Evolutionary conservation across 2,113 vertebrate genomes (phyloP), one percentile per base, ranked within the genome.

Genomic region (Varanus komodoensis): DNA sequence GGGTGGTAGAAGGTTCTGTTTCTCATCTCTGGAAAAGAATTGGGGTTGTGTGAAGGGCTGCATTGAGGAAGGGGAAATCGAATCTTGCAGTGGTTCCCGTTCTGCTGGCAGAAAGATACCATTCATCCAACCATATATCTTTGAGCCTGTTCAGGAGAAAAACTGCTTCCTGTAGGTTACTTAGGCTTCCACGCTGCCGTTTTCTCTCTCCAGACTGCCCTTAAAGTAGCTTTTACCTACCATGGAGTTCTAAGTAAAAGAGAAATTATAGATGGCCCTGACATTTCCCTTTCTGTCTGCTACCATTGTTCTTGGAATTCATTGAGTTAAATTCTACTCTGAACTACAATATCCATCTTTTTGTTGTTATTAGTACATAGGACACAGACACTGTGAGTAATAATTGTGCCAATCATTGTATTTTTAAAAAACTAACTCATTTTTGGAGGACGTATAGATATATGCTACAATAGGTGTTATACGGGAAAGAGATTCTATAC

Each of bases 401-500:
- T 27, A 8, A 87, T 1, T 0, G 50, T 21, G 29, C 64, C n/a
- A 61, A 61, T 48, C 88, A 23, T 91, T 32, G 8, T 73, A 15
- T 38, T 5, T 88, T 25, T 88, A 92, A 67, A 29, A 50, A 82
- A 92, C 84, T 91, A 12, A 17, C 71, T 64, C 17, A 1, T 91
- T 32, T 92, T 82, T 82, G 34, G 89, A 32, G 1, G 1, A 34
- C 83, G 17, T 19, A 32, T 17, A 82, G 27, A 27, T 32, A 61
- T 38, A 64, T 29, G n/a, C 27, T 15, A 29, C 12, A 73, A 27
- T 38, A 61, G 27, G n/a, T 14, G 14, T 79, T 80, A 80, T 89
- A 57, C 81, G 48, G 50, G 27, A 90, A 78, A 38, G 8, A 15
- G 83, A 90, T 91, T 27, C 50, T 92, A 34, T 69, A 71, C 57